Evolutionary conservation across 2,797 vertebrate genomes (phyloP), one percentile per base, ranked within the genome.

Genomic region (Leptodactylus fallax): DNA sequence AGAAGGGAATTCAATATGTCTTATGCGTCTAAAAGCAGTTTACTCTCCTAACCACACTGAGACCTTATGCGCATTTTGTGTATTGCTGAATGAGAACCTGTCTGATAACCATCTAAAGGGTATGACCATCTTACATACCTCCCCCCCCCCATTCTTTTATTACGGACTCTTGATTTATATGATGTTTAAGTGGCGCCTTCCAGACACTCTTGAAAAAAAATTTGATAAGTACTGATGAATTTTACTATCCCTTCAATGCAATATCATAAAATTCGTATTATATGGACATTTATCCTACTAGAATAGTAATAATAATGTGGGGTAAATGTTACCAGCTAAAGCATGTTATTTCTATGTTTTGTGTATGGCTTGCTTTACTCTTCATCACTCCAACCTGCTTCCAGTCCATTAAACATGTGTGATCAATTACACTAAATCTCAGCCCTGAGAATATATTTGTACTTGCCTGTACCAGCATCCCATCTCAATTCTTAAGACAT

Each of bases 401-500:
- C 74, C 21, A 13, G 49, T 77, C 74, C 49, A 53, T 77, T 53
- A 53, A 74, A 77, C 74, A 53, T 13, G 53, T 77, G 47, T 77
- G 47, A 17, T 53, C 47, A 77, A 23, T 77, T 77, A 53, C 74
- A 77, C 47, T 23, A 77, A 77, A 77, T n/a, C 69, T 91, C 87
- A 72, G 36, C 45, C 9, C 49, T 77, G 12, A 53, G 53, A 21
- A 90, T 63, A 90, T 65, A 51, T 81, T 51, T 67, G 60, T 81
- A 49, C 79, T 47, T 72, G 55, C 90, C 91, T 93, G 92, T 91
- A 91, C 89, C 90, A 81, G 93, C 90, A 69, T 90, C 58, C 86
- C 90, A 88, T 53, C 87, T 60, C 23, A 21, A 14, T 77, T 17
- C 74, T 53, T 17, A 12, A 58, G 23, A 61, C 55, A 19, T 1